These are phyloP conservation scores for Orchesellides sinensis DNA, from an alignment of 2,888 invertebrate species.

Conservation along the genomic window DNA sequence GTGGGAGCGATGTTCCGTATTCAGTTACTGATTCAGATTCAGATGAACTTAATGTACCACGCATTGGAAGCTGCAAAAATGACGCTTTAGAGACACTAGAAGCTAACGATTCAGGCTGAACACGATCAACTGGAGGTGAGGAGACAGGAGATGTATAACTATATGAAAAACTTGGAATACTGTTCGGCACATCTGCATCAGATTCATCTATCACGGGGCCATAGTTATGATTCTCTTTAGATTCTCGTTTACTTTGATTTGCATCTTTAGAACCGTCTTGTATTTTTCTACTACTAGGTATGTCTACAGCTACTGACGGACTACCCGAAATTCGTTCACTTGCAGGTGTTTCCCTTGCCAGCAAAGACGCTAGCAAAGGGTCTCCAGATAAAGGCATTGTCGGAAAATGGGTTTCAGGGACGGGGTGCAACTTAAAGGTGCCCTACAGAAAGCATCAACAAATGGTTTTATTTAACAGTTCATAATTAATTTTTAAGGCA, in stretches of 20 bases:
- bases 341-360: constrained; percentile 2
- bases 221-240: not conserved
- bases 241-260: not conserved
- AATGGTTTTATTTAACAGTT: not conserved
- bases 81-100: constrained; percentile 6
- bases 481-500: not conserved
- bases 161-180: constrained; percentile 71
- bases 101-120: constrained; percentile 42
- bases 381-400: constrained; percentile 44
- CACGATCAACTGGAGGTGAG: constrained; percentile 62
- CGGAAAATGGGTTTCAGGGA: constrained; percentile 14
- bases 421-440: constrained; percentile 14
- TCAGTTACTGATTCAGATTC: not conserved
- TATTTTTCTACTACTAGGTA: constrained; percentile 28
- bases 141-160: constrained; percentile 71
- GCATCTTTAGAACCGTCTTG: not conserved
- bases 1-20: not conserved
- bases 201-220: constrained; percentile 34
- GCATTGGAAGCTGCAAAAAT: not conserved
- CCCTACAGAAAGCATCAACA: not conserved
- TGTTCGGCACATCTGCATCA: not conserved
- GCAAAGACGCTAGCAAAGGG: constrained; percentile 40
- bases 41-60: not conserved
- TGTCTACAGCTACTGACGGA: constrained; percentile 24
- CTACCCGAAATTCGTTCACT: not conserved